These are phyloP conservation scores for Megaleporinus macrocephalus DNA, from an alignment of 2,113 vertebrate genomes.

Conservation along the genomic window DNA sequence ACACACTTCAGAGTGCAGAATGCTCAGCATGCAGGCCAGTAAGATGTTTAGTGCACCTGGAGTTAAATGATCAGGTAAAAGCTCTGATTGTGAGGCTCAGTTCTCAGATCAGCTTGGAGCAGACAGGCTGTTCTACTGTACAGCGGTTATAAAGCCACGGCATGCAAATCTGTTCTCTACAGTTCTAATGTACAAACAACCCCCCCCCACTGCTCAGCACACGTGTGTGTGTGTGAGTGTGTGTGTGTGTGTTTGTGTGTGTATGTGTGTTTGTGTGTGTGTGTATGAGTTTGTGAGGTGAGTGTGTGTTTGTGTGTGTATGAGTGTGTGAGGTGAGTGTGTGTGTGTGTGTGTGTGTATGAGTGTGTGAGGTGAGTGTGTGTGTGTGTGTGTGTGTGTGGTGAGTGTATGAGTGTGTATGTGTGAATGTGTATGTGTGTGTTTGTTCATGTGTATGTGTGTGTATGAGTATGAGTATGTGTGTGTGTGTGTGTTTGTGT, in stretches of 20 bases:
- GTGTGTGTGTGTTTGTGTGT: conserved; percentile 40
- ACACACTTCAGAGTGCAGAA: no score
- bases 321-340: no score
- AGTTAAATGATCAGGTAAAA: not conserved
- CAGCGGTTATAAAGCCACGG: conserved; percentile 20
- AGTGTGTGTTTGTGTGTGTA: no score
- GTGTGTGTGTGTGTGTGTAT: no score
- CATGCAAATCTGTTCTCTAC: conserved; percentile 51
- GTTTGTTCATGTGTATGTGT: no score
- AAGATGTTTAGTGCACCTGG: not conserved
- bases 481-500: no score
- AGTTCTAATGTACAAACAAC: conserved; percentile 40
- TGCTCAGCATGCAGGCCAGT: no score
- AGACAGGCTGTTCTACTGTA: conserved; percentile 20
- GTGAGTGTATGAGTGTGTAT: no score
- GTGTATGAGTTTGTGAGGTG: conserved; percentile 61
- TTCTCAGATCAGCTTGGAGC: not conserved
- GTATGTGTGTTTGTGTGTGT: conserved; percentile 32
- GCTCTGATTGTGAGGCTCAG: not conserved
- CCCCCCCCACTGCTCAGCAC: conserved; percentile 14
- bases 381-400: no score
- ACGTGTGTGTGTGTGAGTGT: conserved; percentile 45
- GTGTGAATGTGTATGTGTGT: no score
- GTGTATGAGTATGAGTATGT: no score
- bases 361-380: no score